Percentiles rank a stretch among this genome's conserved stretches.
Evolutionary conservation across 2,888 invertebrate species (phyloP).

Genomic region (Panopea generosa): DNA sequence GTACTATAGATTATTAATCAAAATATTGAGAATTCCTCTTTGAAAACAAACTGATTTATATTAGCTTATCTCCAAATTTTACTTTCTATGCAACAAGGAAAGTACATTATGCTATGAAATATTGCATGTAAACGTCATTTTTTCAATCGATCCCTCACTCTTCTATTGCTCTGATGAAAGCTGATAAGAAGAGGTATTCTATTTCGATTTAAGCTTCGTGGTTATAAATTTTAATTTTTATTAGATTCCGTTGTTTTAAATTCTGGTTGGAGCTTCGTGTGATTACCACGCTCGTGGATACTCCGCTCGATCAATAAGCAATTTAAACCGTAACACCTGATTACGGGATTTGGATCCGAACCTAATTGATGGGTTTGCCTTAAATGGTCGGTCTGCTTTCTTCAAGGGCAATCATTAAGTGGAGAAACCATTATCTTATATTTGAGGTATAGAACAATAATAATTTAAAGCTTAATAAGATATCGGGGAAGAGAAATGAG

Average conservation of each 20-base stretch:
- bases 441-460: constrained; percentile 7
- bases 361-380: constrained; percentile 34
- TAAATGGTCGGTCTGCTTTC: constrained; percentile 25
- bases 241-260: constrained; percentile 20
- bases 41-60: no score
- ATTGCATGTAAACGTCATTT: no score
- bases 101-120: no score
- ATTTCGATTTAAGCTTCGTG: constrained; percentile 12
- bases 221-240: constrained; percentile 25
- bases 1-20: no score
- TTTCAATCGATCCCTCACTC: no score
- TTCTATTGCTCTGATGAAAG: no score
- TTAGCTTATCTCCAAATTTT: no score
- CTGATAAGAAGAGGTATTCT: constrained; percentile 4
- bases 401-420: constrained; percentile 30
- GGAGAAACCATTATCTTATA: constrained; percentile 26
- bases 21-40: no score
- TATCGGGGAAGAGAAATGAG: no score
- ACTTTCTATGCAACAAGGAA: no score
- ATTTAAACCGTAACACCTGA: constrained; percentile 43
- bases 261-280: constrained; percentile 4
- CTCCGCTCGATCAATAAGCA: constrained; percentile 39
- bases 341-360: constrained; percentile 16
- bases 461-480: background rate
- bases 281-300: background rate